A percentile compares a stretch with the other conserved stretches of the same genome.
These are phyloP conservation scores for Drosophila quadrilineata DNA, from an alignment of 1,140 invertebrate genomes.

Conservation along the genomic window DNA sequence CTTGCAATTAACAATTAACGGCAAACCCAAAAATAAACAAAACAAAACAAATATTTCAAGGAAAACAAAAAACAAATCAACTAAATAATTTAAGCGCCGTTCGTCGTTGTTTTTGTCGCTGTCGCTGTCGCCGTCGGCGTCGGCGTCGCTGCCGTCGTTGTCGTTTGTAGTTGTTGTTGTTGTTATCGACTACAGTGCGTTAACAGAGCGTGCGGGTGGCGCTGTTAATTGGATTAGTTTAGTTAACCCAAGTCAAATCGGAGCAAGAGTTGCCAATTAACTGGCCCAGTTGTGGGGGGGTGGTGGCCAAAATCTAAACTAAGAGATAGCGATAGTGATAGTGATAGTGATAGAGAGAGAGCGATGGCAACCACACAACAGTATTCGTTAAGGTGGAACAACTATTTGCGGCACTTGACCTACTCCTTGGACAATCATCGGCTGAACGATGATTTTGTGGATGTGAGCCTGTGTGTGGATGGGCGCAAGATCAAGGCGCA, in stretches of 20 bases:
- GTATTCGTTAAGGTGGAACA: constrained; percentile 90
- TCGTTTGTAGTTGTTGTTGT: too few species aligned
- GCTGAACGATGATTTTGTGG: constrained; percentile 90
- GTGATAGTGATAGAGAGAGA: not conserved
- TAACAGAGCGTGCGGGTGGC: constrained; percentile 11
- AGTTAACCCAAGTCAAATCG: not conserved
- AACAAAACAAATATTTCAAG: too few species aligned
- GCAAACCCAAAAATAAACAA: too few species aligned
- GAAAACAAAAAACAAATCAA: too few species aligned
- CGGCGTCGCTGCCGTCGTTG: too few species aligned
- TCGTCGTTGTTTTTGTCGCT: not conserved
- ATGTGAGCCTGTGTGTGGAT: constrained; percentile 93
- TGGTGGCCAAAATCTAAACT: too few species aligned
- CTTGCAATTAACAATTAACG: too few species aligned
- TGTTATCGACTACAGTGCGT: not conserved
- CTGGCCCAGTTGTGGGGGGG: not conserved
- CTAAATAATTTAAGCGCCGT: too few species aligned
- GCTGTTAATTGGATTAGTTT: constrained; percentile 44
- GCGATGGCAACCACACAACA: constrained; percentile 83
- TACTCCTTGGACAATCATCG: constrained; percentile 89
- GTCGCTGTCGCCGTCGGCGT: not conserved
- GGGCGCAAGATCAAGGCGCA: constrained; percentile 91
- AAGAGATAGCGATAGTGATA: not conserved
- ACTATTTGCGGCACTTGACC: constrained; percentile 88
- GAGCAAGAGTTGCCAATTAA: constrained; percentile 6